A percentile compares a stretch with the other conserved stretches of the same genome.
Conservation (phyloP, 2,888 invertebrate genomes). For the Apamea crenata region DNA sequence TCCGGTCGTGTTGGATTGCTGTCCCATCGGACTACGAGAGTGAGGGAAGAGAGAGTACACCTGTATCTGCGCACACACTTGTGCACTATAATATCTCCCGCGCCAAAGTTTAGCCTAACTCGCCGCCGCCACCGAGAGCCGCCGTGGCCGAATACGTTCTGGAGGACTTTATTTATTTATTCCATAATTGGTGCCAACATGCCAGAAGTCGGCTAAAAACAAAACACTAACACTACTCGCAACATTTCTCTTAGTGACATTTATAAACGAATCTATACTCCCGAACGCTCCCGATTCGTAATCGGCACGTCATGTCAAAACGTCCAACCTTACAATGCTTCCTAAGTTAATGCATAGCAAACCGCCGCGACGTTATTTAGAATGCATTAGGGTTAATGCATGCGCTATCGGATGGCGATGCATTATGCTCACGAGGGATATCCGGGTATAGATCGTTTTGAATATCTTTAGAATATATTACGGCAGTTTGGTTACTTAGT, state of each 20-base stretch:
- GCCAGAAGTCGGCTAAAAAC: not conserved
- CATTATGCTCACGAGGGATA: slow-evolving; percentile 57
- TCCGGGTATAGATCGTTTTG: slow-evolving; percentile 57
- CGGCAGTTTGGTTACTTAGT: slow-evolving; percentile 30
- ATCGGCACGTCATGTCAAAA: slow-evolving; percentile 47
- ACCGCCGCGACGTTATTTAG: slow-evolving; percentile 52
- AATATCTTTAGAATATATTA: slow-evolving; percentile 55
- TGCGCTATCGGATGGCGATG: slow-evolving; percentile 57
- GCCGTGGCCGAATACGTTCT: no score
- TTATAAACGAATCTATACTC: slow-evolving; percentile 6
- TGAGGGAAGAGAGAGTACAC: no score
- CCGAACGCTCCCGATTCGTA: slow-evolving; percentile 3
- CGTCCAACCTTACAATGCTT: slow-evolving; percentile 25
- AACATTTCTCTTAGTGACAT: slow-evolving; percentile 16
- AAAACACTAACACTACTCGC: not conserved
- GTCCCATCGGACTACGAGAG: no score
- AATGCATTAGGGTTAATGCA: slow-evolving; percentile 67
- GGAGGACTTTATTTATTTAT: no score
- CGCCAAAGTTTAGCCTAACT: no score
- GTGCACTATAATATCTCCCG: no score
- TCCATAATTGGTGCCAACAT: no score
- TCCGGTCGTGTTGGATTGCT: no score
- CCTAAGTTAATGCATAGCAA: slow-evolving; percentile 45
- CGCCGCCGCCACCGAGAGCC: no score
- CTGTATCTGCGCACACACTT: no score